Percentiles rank a stretch among this genome's conserved stretches.
Conservation (phyloP, 1,140 invertebrate genomes). For the Tetragnatha versicolor region DNA sequence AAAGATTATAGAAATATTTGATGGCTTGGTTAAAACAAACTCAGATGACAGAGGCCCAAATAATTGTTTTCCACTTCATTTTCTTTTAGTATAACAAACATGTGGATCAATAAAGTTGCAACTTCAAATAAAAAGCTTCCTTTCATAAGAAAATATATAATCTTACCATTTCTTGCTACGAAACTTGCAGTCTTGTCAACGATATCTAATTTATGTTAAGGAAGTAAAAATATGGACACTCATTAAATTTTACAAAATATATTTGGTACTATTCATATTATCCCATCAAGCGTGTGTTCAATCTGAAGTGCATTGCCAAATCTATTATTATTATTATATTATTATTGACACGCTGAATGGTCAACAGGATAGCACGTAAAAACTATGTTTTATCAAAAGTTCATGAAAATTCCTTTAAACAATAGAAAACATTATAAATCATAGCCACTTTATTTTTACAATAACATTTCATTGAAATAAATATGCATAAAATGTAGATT, state of each 20-base stretch:
- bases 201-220: constrained; percentile 75
- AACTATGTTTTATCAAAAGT: not conserved
- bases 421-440: too few species aligned
- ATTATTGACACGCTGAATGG: not conserved
- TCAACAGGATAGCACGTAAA: too few species aligned
- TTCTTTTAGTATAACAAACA: not conserved
- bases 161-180: constrained; percentile 90
- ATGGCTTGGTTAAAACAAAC: not conserved
- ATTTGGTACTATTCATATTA: not conserved
- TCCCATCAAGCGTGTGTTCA: not conserved
- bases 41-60: not conserved
- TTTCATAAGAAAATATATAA: not conserved
- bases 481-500: too few species aligned
- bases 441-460: too few species aligned
- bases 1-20: not conserved
- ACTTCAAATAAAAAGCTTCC: not conserved
- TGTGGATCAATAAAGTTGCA: not conserved
- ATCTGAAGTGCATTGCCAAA: not conserved
- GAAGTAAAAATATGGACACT: not conserved
- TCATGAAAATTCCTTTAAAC: not conserved
- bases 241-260: not conserved
- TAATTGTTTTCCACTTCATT: not conserved
- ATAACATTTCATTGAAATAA: too few species aligned
- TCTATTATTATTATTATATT: not conserved
- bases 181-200: constrained; percentile 99